Evolutionary conservation across 2,888 invertebrate species (phyloP).

Genomic region (Hartigia nigra): DNA sequence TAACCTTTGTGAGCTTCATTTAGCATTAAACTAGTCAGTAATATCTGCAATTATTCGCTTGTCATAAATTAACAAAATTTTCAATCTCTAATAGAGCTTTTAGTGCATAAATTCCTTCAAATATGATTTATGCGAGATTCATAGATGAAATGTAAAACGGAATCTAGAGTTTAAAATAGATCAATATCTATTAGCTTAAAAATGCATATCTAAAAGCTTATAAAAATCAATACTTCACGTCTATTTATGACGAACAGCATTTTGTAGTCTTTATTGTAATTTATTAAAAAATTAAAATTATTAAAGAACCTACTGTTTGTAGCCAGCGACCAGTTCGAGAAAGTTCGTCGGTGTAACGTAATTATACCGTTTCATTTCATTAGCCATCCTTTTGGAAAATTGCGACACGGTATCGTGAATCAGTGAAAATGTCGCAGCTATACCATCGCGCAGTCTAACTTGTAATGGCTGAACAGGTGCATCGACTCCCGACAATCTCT

Average conservation of each 20-base stretch:
- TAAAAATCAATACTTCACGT: neutral
- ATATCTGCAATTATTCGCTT: neutral
- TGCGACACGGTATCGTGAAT: slow-evolving; percentile 86
- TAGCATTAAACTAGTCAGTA: neutral
- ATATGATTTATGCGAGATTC: too few species aligned
- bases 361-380: slow-evolving; percentile 83
- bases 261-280: neutral
- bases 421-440: slow-evolving; percentile 81
- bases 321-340: slow-evolving; percentile 85
- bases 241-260: neutral
- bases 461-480: slow-evolving; percentile 60
- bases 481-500: slow-evolving; percentile 36
- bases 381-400: slow-evolving; percentile 78
- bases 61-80: neutral
- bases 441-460: slow-evolving; percentile 73
- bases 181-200: neutral
- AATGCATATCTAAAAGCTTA: neutral
- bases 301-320: slow-evolving; percentile 74
- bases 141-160: too few species aligned
- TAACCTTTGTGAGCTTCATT: neutral
- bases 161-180: neutral
- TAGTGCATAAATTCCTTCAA: neutral
- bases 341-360: slow-evolving; percentile 93
- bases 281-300: neutral
- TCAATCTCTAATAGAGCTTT: neutral